phyloP scores from a whole-genome alignment of 1,140 invertebrate genomes.

The Paracyclopina nana region DNA sequence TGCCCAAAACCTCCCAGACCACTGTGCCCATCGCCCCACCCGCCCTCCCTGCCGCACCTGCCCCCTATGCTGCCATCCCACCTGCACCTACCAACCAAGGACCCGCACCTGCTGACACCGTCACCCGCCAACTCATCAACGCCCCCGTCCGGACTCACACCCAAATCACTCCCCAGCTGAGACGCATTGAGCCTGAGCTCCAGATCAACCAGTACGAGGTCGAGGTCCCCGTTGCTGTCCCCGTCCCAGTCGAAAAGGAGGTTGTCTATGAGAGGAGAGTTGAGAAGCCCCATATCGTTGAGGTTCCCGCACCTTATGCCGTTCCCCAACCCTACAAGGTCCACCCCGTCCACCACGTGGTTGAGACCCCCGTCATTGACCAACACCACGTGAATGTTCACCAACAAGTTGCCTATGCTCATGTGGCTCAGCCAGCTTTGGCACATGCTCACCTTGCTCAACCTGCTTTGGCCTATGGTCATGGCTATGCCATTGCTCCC shows the following conservation, averaged over 20 bases:
- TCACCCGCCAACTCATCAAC: neutral
- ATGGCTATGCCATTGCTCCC: neutral
- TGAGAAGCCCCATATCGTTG: conserved; percentile 10
- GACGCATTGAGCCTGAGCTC: neutral
- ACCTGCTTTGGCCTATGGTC: too few relatives aligned
- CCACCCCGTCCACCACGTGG: conserved; percentile 11
- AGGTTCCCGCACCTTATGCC: conserved; percentile 2
- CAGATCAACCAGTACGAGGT: conserved; percentile 4
- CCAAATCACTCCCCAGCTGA: conserved; percentile 13
- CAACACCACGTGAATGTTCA: neutral
- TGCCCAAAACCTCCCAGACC: conserved; percentile 3
- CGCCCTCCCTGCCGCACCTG: neutral
- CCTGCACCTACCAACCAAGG: neutral
- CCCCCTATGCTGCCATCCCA: neutral
- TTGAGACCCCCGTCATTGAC: conserved; percentile 13
- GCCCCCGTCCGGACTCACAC: conserved; percentile 12
- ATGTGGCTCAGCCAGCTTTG: neutral
- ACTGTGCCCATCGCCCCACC: conserved; percentile 12
- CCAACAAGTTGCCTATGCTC: conserved; percentile 2
- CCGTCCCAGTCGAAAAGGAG: conserved; percentile 13
- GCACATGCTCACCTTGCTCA: too few relatives aligned
- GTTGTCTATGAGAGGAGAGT: conserved; percentile 9
- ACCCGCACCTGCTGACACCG: conserved; percentile 7
- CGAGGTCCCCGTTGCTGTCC: conserved; percentile 14
- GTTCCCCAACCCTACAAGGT: conserved; percentile 15